A percentile compares a stretch with the other conserved stretches of the same genome.
phyloP scores from a whole-genome alignment of 2,888 invertebrate genomes.

The Stenotaenia linearis region DNA sequence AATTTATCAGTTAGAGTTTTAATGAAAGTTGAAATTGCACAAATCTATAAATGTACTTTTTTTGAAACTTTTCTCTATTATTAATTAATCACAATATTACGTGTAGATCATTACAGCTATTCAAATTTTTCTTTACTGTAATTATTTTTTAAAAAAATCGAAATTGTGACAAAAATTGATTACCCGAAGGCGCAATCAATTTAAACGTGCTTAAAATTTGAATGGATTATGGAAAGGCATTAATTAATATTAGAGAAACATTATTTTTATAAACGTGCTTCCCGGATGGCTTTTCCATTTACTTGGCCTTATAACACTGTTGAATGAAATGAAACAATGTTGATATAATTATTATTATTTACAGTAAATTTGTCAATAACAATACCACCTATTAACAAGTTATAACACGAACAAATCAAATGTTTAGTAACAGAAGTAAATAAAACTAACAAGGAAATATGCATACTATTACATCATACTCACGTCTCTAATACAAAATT shows the following conservation, averaged over 20 bases:
- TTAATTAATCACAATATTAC: too few relatives aligned
- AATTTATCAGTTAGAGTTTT: background rate
- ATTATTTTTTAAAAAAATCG: too few relatives aligned
- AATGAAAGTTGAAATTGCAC: background rate
- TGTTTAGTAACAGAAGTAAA: too few relatives aligned
- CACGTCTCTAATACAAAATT: too few relatives aligned
- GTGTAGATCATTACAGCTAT: too few relatives aligned
- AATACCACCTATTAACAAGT: too few relatives aligned
- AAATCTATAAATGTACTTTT: background rate
- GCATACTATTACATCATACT: too few relatives aligned
- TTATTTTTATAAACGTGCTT: conserved; percentile 21
- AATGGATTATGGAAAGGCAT: background rate
- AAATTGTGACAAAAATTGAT: too few relatives aligned
- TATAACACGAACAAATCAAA: background rate
- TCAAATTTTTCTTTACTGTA: too few relatives aligned
- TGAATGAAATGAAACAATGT: background rate
- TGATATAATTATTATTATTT: background rate
- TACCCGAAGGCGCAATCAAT: background rate
- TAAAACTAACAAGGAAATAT: too few relatives aligned
- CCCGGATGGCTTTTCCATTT: background rate
- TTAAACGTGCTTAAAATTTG: background rate
- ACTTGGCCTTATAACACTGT: background rate
- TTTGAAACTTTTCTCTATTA: too few relatives aligned
- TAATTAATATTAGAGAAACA: background rate
- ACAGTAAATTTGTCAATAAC: background rate